Evolutionary conservation across 2,113 vertebrate genomes (phyloP).

Genomic region (Caranx melampygus): DNA sequence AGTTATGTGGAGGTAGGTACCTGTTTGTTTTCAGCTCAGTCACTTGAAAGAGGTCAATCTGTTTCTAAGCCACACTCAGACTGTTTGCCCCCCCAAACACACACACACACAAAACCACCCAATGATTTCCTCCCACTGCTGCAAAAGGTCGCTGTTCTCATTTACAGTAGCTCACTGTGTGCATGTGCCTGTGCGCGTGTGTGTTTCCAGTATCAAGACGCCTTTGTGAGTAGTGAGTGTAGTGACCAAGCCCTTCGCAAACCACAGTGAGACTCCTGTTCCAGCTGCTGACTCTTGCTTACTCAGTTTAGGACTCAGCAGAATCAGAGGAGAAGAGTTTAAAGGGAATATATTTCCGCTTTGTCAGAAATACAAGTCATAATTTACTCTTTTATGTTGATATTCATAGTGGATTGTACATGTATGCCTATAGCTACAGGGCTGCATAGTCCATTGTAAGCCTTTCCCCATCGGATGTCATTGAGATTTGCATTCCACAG

Average conservation of each 20-base stretch:
- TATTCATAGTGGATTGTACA: not conserved
- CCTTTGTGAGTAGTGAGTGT: conserved; percentile 9
- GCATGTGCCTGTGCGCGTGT: too few relatives aligned
- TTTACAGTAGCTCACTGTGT: conserved; percentile 13
- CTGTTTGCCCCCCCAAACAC: not conserved
- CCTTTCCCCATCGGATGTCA: too few relatives aligned
- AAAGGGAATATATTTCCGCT: not conserved
- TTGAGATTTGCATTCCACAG: too few relatives aligned
- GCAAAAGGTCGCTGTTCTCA: not conserved
- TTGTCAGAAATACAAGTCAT: not conserved
- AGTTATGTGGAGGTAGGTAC: not conserved
- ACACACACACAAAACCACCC: not conserved
- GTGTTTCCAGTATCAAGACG: conserved; percentile 20
- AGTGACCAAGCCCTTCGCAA: conserved; percentile 19
- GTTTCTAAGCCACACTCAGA: not conserved
- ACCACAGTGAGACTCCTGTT: conserved; percentile 35
- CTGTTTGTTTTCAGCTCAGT: not conserved
- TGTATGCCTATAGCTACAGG: too few relatives aligned
- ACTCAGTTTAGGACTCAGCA: conserved; percentile 21
- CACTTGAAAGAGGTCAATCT: not conserved
- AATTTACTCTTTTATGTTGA: not conserved
- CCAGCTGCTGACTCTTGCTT: conserved; percentile 17
- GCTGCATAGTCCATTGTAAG: too few relatives aligned
- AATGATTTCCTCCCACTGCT: not conserved
- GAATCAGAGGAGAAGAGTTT: not conserved